Base-by-base conservation (phyloP, 2,113 vertebrate species). In the Nymphicus hollandicus region DNA sequence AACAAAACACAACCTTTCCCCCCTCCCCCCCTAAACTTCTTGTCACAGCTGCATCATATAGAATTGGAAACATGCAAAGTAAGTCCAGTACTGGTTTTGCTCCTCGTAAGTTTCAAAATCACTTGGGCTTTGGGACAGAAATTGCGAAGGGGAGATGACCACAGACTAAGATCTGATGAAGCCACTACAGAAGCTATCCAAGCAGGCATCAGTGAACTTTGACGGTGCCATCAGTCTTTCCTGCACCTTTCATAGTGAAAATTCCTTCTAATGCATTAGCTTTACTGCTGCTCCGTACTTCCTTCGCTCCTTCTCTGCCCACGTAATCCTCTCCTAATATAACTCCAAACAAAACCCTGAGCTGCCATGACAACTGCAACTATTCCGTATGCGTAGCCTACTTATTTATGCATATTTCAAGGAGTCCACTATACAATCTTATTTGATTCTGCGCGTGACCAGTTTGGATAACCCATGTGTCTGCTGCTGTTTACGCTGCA, bases 11-110 rank as follows among this genome's bases (percentile, higher is more conserved):
- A 58, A 58, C 33, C 33, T 58, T 33, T 8, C 31, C 13, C 33
- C 33, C 20, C 20, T 33, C 22, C 29, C 0, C 3, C 11, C 53
- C 5, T 4, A n/a, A 63, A 13, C 3, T 60, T 80, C 44, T 1
- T 56, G 13, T 18, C 16, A 41, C 5, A 52, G 52, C 11, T 77
- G 22, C 29, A 55, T 37, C 60, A 69, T 17, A 37, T 1, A 46
- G 60, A 55, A 46, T 52, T 6, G 80, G 31, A 43, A 80, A 85
- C 17, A 43, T 5, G 14, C 8, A 56, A 63, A 50, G 0, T 13
- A 50, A 56, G 37, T 27, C 20, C 9, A 61, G 25, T 5, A 37
- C 5, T 49, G 5, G 5, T 46, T 70, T 65, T 87, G 19, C 10
- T 65, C 39, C 41, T 80, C 3, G 1, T 37, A 33, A 64, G 27